Base-by-base conservation (phyloP, 2,888 invertebrate species). In the Protophormia terraenovae region DNA sequence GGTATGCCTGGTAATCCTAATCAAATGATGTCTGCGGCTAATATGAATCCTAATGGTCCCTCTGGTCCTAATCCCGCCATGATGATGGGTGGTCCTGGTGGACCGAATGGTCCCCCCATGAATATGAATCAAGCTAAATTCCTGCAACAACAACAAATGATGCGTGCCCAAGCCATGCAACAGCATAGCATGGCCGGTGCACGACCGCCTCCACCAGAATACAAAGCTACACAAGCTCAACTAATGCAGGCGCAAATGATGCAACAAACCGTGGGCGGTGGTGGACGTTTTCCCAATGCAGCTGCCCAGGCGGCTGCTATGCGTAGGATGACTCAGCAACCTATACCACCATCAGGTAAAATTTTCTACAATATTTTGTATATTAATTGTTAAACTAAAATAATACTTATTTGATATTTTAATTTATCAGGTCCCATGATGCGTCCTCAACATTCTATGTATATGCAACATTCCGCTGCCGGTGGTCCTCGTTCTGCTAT, bases 181-280 rank as follows among this genome's bases (percentile, higher is more conserved):
- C 88, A 88, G 85, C 94, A 94, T 87, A 93, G 94, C 86, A 93
- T 94, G 92, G 92, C 92, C 50, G 92, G 93, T 1, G 93, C 94
- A 24, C 94, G 96, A 72, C 96, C 97, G 32, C 97, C 97, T 24
- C 97, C 97, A 53, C 97, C 97, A 2, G 97, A 97, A 92, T 97
- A 97, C 93, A 97, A 97, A 92, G 95, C 96, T 89, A 92, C 91
- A 84, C 93, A 92, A 86, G 92, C 92, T 58, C 93, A 93, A 80
- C 87, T 93, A 67, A 92, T 93, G 92, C 93, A 93, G 87, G 94
- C 94, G 32, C 94, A 94, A 88, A 93, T 94, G 93, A 94, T 94
- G 93, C 94, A 94, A 87, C 92, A 92, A 53, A 91, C 90, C 7
- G 90, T 91, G n/a, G 91, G 91, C 12, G 91, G 91, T 7, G 92